Evolutionary conservation across 2,113 vertebrate genomes (phyloP).

Genomic region (Pteruthius melanotis): DNA sequence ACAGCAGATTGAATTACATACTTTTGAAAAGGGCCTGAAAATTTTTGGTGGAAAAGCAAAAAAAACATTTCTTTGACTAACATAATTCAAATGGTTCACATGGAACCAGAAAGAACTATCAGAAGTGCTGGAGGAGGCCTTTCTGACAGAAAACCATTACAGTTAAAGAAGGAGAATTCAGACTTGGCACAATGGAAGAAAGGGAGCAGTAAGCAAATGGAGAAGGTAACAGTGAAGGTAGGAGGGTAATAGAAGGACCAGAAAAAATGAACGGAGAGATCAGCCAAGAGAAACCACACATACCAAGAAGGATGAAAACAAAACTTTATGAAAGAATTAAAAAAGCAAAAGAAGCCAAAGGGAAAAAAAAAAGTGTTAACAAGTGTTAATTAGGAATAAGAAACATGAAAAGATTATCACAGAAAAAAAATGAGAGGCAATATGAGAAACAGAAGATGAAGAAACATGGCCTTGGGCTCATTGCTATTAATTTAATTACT

Average conservation of each 20-base stretch:
- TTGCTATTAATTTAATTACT: slow-evolving; percentile 40
- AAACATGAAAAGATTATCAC: not conserved
- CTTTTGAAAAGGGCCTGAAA: not conserved
- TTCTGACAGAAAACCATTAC: not conserved
- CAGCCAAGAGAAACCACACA: not conserved
- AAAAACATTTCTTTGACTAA: not conserved
- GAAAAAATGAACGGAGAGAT: not conserved
- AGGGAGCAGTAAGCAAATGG: not conserved
- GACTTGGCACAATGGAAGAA: not conserved
- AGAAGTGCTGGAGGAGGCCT: not conserved
- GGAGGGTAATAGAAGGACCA: not conserved
- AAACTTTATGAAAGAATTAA: not conserved
- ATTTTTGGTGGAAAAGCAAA: not conserved
- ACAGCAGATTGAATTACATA: not conserved
- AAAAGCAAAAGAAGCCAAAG: not conserved
- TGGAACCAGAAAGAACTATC: not conserved
- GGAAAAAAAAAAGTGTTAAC: not conserved
- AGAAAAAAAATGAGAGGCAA: not conserved
- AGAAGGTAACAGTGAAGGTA: not conserved
- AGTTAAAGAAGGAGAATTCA: not conserved
- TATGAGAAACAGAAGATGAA: not conserved
- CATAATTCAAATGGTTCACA: not conserved
- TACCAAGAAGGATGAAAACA: not conserved
- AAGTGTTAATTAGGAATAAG: not conserved
- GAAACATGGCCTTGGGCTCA: not conserved